A percentile compares a stretch with the other conserved stretches of the same genome.
Evolutionary conservation across 2,797 vertebrate genomes (phyloP).

Genomic region (Pelodytes ibericus): DNA sequence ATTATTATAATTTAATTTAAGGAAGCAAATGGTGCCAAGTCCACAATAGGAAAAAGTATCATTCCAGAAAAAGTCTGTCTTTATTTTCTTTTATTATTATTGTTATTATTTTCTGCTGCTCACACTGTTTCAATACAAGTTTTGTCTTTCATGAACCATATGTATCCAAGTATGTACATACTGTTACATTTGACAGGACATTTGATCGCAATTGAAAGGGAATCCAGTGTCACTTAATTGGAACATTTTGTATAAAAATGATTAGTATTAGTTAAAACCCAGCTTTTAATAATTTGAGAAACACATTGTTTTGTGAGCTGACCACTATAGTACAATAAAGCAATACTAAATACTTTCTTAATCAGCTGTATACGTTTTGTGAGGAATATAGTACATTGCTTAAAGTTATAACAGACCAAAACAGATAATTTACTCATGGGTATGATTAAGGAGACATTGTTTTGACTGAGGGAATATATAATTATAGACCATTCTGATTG

Average conservation of each 20-base stretch:
- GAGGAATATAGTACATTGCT: too few relatives aligned
- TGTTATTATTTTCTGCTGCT: too few relatives aligned
- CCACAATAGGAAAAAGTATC: conserved; percentile 16
- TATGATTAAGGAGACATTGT: too few relatives aligned
- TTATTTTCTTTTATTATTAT: background rate
- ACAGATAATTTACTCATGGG: too few relatives aligned
- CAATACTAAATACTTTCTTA: too few relatives aligned
- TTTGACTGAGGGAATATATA: too few relatives aligned
- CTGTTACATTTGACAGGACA: conserved; percentile 26
- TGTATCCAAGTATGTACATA: conserved; percentile 36
- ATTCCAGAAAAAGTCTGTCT: conserved; percentile 7
- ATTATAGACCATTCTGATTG: too few relatives aligned
- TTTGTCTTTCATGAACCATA: conserved; percentile 37
- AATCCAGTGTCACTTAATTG: conserved; percentile 39
- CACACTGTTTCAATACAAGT: conserved; percentile 20
- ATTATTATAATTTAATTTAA: conserved; percentile 50
- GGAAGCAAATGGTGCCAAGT: conserved; percentile 22
- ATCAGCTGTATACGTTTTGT: too few relatives aligned
- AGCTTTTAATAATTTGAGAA: conserved; percentile 58
- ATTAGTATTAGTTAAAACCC: conserved; percentile 24
- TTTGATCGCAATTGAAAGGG: conserved; percentile 33
- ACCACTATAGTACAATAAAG: conserved; percentile 11
- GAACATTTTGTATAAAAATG: conserved; percentile 35
- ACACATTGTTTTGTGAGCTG: conserved; percentile 42
- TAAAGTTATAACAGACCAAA: too few relatives aligned